phyloP scores from a whole-genome alignment of 2,113 vertebrate species.

The Hippocampus guttulatus region DNA sequence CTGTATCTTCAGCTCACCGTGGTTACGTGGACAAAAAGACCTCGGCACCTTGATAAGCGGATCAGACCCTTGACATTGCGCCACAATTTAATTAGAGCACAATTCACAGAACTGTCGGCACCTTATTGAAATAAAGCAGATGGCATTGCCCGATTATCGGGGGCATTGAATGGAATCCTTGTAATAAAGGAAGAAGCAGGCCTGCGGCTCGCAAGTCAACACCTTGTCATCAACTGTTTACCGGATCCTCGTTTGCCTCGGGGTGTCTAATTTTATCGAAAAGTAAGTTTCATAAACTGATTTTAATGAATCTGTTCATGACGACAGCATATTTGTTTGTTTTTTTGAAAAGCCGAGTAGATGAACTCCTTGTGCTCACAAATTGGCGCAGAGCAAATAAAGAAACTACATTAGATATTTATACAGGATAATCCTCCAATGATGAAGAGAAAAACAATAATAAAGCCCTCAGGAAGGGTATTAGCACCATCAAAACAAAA shows the following conservation, averaged over 20 bases:
- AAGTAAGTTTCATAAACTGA: background rate
- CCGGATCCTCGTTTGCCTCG: background rate
- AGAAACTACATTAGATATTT: background rate
- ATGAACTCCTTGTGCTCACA: background rate
- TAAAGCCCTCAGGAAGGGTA: too few species aligned
- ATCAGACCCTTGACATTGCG: conserved; percentile 54
- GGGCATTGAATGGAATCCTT: conserved; percentile 49
- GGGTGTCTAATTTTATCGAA: background rate
- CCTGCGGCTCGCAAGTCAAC: conserved; percentile 7
- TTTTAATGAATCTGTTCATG: background rate
- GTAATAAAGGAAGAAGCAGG: conserved; percentile 41
- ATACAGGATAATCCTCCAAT: background rate
- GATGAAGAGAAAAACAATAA: background rate
- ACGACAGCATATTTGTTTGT: background rate
- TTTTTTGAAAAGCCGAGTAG: background rate
- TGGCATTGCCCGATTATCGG: conserved; percentile 35
- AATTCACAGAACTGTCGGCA: conserved; percentile 45
- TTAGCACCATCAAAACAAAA: too few species aligned
- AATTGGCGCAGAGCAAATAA: background rate
- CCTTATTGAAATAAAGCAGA: conserved; percentile 54
- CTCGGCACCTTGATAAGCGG: conserved; percentile 36
- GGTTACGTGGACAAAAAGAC: conserved; percentile 20
- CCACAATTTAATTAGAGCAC: conserved; percentile 64
- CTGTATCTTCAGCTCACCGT: conserved; percentile 13
- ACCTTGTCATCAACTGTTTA: conserved; percentile 23